Percentiles rank a stretch among this genome's conserved stretches.
These are phyloP conservation scores for Noctilio leporinus DNA, from an alignment of 2,113 vertebrate genomes.

Conservation along the genomic window DNA sequence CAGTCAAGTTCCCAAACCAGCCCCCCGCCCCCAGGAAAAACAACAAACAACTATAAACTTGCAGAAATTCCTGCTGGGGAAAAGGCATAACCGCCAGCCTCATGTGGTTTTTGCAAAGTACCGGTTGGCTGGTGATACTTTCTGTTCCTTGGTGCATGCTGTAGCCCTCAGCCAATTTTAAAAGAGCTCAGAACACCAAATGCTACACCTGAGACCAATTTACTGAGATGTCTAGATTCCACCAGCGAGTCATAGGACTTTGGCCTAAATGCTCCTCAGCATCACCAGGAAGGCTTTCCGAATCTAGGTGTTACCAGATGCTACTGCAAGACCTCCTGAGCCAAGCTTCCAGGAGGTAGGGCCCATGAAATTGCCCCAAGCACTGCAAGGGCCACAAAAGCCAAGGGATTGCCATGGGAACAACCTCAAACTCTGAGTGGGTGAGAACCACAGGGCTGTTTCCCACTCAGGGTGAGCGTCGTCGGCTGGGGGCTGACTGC, in stretches of 20 bases:
- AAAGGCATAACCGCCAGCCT: not conserved
- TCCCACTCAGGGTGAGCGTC: not conserved
- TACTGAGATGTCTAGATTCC: not conserved
- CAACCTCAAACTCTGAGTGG: not conserved
- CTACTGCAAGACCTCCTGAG: not conserved
- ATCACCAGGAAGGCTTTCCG: not conserved
- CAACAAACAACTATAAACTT: not conserved
- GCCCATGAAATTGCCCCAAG: not conserved
- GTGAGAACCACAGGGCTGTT: not conserved
- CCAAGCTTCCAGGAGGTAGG: not conserved
- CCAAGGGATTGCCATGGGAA: not conserved
- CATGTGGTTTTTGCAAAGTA: not conserved
- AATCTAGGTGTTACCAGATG: not conserved
- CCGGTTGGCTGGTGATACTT: not conserved
- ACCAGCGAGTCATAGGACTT: not conserved
- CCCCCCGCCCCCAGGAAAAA: not conserved
- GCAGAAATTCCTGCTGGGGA: not conserved
- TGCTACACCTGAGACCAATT: not conserved
- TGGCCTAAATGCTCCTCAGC: not conserved
- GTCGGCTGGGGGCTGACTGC: not conserved
- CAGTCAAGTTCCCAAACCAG: not conserved
- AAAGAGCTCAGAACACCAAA: slow-evolving; percentile 1
- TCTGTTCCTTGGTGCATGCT: not conserved
- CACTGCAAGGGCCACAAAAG: not conserved
- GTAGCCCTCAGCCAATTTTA: not conserved